Conservation (phyloP, 2,797 vertebrate species). For the Alosa sapidissima region DNA sequence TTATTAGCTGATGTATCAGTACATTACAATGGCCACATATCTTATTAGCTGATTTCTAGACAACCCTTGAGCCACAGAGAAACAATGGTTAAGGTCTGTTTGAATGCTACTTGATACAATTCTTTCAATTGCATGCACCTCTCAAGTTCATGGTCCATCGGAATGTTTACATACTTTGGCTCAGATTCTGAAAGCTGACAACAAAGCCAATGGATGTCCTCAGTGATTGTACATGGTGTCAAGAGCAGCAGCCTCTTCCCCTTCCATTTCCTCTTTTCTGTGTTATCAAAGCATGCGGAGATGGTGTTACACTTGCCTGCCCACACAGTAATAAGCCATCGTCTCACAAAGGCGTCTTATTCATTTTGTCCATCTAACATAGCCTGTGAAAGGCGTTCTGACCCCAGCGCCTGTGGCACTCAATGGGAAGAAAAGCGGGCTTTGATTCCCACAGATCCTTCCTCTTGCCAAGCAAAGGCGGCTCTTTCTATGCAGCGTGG, state of each 20-base stretch:
- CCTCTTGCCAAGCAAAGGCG: constrained; percentile 42
- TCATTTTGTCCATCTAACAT: constrained; percentile 59
- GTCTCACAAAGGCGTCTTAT: constrained; percentile 64
- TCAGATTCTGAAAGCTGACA: constrained; percentile 27
- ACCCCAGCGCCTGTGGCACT: constrained; percentile 59
- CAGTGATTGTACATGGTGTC: constrained; percentile 35
- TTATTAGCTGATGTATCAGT: no score
- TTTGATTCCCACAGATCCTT: constrained; percentile 68
- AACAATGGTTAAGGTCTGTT: background rate
- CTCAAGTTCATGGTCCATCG: constrained; percentile 52
- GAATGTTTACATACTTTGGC: constrained; percentile 57
- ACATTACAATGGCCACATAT: background rate
- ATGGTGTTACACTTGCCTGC: constrained; percentile 61
- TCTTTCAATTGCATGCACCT: background rate
- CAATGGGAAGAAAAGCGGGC: constrained; percentile 67
- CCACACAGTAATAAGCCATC: constrained; percentile 57
- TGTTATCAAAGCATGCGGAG: constrained; percentile 55
- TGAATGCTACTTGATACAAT: background rate
- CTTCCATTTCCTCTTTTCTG: constrained; percentile 40
- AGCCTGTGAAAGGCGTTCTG: constrained; percentile 64
- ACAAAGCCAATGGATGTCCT: constrained; percentile 36
- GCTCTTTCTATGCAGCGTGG: constrained; percentile 28
- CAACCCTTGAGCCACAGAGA: background rate
- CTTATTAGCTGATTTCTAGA: background rate
- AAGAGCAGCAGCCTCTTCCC: constrained; percentile 44